phyloP scores from a whole-genome alignment of 2,888 invertebrate genomes.

The Oligia fasciuncula region DNA sequence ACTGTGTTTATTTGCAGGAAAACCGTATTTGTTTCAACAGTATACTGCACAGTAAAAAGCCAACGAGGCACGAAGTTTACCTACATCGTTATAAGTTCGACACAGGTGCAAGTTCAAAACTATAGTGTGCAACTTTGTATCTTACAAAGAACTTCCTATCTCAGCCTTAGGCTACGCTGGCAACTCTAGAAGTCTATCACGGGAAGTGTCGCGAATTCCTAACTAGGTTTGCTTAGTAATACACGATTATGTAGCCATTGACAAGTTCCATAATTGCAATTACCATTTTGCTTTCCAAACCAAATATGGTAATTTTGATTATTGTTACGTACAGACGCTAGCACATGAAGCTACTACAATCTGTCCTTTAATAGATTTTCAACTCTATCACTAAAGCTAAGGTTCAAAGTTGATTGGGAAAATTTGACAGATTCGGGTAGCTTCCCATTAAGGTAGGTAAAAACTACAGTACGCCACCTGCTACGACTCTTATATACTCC shows the following conservation, averaged over 20 bases:
- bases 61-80: constrained; percentile 28
- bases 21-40: constrained; percentile 20
- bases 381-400: too few relatives aligned
- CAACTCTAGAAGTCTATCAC: constrained; percentile 34
- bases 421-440: too few relatives aligned
- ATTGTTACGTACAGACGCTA: neutral
- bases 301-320: neutral
- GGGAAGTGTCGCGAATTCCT: constrained; percentile 15
- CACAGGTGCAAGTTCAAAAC: constrained; percentile 54
- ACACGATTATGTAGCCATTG: neutral
- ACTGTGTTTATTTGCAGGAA: constrained; percentile 16
- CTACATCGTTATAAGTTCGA: constrained; percentile 51
- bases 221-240: constrained; percentile 6
- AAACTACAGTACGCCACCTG: neutral
- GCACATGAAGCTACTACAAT: too few relatives aligned
- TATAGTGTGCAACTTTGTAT: constrained; percentile 38
- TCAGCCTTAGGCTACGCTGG: constrained; percentile 35
- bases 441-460: neutral
- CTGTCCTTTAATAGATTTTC: too few relatives aligned
- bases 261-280: neutral
- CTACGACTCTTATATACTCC: neutral
- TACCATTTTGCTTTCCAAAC: neutral
- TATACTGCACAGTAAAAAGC: constrained; percentile 4
- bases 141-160: constrained; percentile 31
- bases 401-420: too few relatives aligned